Base-by-base conservation (phyloP, 2,113 vertebrate genomes). In the Mormyrus iriodes region DNA sequence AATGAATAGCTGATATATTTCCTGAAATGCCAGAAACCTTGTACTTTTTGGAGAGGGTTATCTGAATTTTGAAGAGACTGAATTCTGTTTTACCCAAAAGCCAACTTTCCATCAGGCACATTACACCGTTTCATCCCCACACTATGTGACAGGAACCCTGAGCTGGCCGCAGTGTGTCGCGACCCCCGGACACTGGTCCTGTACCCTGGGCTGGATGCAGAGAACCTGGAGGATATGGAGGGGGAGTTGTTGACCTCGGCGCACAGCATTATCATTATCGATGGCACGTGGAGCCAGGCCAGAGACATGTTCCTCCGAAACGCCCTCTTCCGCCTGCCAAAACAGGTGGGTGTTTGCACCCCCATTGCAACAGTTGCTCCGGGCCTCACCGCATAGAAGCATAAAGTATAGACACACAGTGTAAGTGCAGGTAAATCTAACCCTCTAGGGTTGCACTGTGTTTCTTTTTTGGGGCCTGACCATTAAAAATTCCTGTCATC, bases 251-350 rank as follows among this genome's bases (percentile, higher is more conserved):
- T 94, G 85, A 52, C 91, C 10, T 92, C 92, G 39, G 95, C 95
- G 58, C 95, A 95, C 85, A 96, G 95, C 76, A 94, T 99, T 91
- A 96, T 99, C 90, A 97, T 99, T 87, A 98, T 99, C 0, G 98
- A 99, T 51, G 98, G 98, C 86, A 99, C 98, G 3, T 99, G 98
- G 98, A 99, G 97, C 91, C 98, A 99, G 91, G 98, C 98, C 79
- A 99, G 98, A 94, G 98, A 99, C 91, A 98, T 99, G 95, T 99
- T 99, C 93, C 97, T 97, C 89, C 97, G 97, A 93, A 99, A 99
- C 94, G 93, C 96, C 83, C 95, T 99, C 89, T 98, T 99, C 88
- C 97, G 96, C 52, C 94, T 97, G 91, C 98, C 98, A 1, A 97
- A 96, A 93, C 98, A 99, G 97, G 98, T 98, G 93, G 92, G 79